These are phyloP conservation scores for Pelusios castaneus DNA, from an alignment of 2,113 vertebrate genomes.

Conservation along the genomic window DNA sequence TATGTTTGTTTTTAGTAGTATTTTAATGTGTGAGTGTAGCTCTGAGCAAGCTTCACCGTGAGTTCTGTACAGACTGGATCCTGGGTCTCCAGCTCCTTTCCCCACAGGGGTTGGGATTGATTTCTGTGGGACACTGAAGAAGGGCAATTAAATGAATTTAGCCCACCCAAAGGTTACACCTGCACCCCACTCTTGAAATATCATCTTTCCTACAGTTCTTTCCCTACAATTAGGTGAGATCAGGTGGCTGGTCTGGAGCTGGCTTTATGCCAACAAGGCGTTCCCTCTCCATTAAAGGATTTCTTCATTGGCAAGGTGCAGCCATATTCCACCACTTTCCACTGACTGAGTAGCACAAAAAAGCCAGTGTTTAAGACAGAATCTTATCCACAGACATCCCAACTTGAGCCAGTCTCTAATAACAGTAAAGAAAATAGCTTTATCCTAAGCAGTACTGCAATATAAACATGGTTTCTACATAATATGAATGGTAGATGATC, in stretches of 20 bases:
- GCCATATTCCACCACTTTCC: background rate
- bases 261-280: background rate
- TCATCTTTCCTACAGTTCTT: background rate
- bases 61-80: no score
- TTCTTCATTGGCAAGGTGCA: background rate
- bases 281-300: background rate
- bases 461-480: background rate
- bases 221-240: background rate
- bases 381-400: background rate
- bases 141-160: no score
- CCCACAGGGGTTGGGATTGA: no score
- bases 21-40: no score
- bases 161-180: no score
- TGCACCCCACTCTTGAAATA: background rate
- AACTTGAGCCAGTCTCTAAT: background rate
- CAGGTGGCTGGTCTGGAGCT: background rate
- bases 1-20: no score
- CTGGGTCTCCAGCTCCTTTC: no score
- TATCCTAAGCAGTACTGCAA: background rate
- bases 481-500: background rate
- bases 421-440: background rate
- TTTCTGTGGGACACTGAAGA: no score
- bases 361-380: background rate
- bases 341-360: background rate
- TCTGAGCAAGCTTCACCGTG: no score